phyloP scores from a whole-genome alignment of 2,113 vertebrate species.

The Calidris pugnax region DNA sequence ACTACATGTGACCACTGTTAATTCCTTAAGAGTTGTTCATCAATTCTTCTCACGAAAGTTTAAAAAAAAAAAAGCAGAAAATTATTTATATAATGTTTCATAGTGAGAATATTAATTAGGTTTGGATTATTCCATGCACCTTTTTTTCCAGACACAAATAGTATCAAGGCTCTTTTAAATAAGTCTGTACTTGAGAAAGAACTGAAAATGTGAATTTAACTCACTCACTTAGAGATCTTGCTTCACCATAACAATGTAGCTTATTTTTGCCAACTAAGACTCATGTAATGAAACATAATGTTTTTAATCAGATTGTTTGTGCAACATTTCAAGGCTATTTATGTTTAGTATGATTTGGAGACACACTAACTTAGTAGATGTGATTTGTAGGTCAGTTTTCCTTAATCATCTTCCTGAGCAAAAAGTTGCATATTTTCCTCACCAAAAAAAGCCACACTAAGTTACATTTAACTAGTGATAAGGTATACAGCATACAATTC shows the following conservation, averaged over 20 bases:
- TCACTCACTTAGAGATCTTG: neutral
- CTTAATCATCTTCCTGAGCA: neutral
- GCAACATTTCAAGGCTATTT: neutral
- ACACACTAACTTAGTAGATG: neutral
- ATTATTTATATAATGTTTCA: neutral
- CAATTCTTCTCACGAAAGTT: neutral
- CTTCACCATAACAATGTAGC: constrained; percentile 3
- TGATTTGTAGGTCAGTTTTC: neutral
- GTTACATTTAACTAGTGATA: neutral
- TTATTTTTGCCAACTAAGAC: constrained; percentile 15
- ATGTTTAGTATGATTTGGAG: neutral
- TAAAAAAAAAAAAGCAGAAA: neutral
- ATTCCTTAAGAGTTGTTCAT: neutral
- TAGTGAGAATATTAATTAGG: neutral
- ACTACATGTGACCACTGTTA: neutral
- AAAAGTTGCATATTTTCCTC: neutral
- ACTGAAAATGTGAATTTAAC: neutral
- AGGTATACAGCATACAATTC: neutral
- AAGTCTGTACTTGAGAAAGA: neutral
- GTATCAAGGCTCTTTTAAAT: neutral
- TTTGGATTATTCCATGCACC: neutral
- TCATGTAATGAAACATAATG: neutral
- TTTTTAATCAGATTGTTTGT: constrained; percentile 20
- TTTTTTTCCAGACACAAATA: neutral
- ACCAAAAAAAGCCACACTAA: neutral